Evolutionary conservation across 2,113 vertebrate species (phyloP).

Genomic region (Oceanodroma tethys): DNA sequence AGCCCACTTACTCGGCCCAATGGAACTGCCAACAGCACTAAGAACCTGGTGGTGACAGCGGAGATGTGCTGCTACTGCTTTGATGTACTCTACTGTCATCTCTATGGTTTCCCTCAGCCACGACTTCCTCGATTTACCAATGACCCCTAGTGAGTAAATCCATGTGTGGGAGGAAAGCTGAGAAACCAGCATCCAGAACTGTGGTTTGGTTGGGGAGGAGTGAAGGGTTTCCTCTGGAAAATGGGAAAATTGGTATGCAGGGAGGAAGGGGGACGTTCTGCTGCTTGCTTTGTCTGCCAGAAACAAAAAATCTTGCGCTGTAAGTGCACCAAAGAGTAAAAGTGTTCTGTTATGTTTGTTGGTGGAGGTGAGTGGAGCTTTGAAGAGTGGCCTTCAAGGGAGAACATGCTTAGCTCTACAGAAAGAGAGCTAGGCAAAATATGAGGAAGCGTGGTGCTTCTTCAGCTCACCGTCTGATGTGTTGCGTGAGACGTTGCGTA

Average conservation of each 20-base stretch:
- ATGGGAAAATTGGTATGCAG: not conserved
- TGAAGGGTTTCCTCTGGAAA: not conserved
- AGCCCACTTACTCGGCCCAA: slow-evolving; percentile 80
- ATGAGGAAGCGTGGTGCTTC: not conserved
- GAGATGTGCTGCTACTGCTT: slow-evolving; percentile 90
- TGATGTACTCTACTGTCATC: slow-evolving; percentile 86
- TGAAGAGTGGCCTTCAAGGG: not conserved
- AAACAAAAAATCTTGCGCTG: not conserved
- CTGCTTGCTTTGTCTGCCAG: not conserved
- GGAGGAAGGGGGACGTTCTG: not conserved
- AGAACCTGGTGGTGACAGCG: slow-evolving; percentile 84
- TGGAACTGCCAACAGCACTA: slow-evolving; percentile 80
- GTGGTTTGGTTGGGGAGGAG: not conserved
- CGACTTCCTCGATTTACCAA: slow-evolving; percentile 85
- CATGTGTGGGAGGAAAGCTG: not conserved
- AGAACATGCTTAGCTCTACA: not conserved
- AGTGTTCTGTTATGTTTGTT: not conserved
- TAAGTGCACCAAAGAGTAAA: not conserved
- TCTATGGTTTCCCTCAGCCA: slow-evolving; percentile 84
- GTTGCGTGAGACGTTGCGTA: not conserved
- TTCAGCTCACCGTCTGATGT: not conserved
- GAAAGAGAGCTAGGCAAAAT: not conserved
- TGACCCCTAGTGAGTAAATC: slow-evolving; percentile 84
- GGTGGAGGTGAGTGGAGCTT: not conserved
- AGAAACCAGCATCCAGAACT: not conserved